Conservation (phyloP, 2,113 vertebrate species). For the Phrynocephalus versicolor region DNA sequence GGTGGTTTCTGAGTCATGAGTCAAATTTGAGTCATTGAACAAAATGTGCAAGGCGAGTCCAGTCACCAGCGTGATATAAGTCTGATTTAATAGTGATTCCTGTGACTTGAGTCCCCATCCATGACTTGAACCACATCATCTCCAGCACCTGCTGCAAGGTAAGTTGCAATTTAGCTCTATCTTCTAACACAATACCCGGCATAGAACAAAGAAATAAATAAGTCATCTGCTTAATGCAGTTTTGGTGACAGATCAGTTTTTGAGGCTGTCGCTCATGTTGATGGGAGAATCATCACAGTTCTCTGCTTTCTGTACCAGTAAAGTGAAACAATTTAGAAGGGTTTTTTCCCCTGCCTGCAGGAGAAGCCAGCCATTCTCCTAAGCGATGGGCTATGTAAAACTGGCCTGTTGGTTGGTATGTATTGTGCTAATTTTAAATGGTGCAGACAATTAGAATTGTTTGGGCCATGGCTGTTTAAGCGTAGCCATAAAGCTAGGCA, state of each 20-base stretch:
- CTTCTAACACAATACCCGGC: background rate
- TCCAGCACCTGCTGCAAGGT: no score
- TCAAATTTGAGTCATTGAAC: no score
- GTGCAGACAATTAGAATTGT: slow-evolving; percentile 42
- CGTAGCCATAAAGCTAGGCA: slow-evolving; percentile 66
- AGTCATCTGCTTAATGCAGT: background rate
- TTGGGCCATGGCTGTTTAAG: slow-evolving; percentile 34
- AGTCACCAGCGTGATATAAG: no score
- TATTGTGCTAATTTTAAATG: slow-evolving; percentile 45
- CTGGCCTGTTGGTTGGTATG: background rate
- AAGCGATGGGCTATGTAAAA: background rate
- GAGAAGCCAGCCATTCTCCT: slow-evolving; percentile 34
- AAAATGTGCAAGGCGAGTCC: no score
- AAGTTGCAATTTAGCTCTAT: background rate
- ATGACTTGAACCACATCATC: no score
- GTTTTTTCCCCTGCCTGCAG: background rate
- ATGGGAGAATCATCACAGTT: background rate
- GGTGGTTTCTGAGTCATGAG: no score
- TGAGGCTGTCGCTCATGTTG: no score
- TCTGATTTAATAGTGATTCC: no score
- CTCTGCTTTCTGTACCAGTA: slow-evolving; percentile 37
- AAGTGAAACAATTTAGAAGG: slow-evolving; percentile 57
- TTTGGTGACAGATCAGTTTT: background rate
- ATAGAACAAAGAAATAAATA: background rate
- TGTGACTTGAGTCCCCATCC: no score